Conservation (phyloP, 2,113 vertebrate genomes). For the Taurulus bubalis region DNA sequence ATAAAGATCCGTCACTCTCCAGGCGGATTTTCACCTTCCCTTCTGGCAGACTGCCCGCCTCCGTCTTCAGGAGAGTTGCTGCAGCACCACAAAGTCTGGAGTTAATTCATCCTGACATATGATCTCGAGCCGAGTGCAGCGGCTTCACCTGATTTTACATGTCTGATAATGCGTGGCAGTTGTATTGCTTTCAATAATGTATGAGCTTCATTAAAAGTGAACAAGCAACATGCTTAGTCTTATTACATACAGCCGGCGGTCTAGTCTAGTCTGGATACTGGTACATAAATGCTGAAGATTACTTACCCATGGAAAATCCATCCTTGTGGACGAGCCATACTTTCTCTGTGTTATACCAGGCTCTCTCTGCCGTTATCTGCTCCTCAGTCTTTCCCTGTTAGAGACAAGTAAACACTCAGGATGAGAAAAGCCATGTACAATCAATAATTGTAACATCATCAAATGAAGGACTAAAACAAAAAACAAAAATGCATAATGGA, state of each 20-base stretch:
- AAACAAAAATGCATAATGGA: not conserved
- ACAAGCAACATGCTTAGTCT: conserved; percentile 14
- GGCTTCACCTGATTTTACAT: conserved; percentile 35
- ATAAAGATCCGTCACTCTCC: conserved; percentile 91
- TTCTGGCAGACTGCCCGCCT: conserved; percentile 88
- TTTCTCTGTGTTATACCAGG: conserved; percentile 94
- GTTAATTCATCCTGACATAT: conserved; percentile 45
- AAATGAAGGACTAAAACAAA: not conserved
- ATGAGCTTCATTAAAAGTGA: conserved; percentile 44
- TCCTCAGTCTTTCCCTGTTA: conserved; percentile 92
- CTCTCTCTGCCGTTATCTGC: conserved; percentile 90
- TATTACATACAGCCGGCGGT: conserved; percentile 15
- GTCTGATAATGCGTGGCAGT: conserved; percentile 28
- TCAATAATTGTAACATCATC: not conserved
- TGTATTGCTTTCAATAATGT: conserved; percentile 37
- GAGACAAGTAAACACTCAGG: conserved; percentile 5
- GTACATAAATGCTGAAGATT: not conserved
- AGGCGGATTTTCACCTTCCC: conserved; percentile 95
- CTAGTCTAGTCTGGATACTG: not conserved
- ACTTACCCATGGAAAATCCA: conserved; percentile 94
- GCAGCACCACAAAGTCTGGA: conserved; percentile 44
- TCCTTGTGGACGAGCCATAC: conserved; percentile 98
- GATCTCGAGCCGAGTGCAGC: conserved; percentile 37
- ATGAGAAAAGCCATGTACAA: not conserved
- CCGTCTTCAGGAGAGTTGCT: conserved; percentile 92